Conservation (phyloP, 2,113 vertebrate species). For the Scophthalmus maximus region DNA sequence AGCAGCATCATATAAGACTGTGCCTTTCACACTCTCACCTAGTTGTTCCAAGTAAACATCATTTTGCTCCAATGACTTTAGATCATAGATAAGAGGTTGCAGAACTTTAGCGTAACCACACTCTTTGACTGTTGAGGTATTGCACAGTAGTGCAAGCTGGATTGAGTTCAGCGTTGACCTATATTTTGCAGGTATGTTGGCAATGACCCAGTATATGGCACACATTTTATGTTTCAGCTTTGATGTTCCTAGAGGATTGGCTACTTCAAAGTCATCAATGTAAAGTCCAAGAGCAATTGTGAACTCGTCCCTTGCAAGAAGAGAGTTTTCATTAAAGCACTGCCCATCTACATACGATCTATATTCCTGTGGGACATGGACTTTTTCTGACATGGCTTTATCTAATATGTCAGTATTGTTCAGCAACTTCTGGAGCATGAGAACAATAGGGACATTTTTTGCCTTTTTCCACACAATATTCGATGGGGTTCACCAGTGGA, state of each 20-base stretch:
- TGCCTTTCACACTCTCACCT: slow-evolving; percentile 21
- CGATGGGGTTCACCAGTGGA: too few relatives aligned
- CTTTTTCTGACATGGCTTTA: too few relatives aligned
- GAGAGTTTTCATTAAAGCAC: too few relatives aligned
- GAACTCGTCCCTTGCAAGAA: slow-evolving; percentile 4
- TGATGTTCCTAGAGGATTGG: slow-evolving; percentile 28
- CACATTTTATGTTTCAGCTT: slow-evolving; percentile 3
- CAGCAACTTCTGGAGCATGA: too few relatives aligned
- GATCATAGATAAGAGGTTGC: not conserved
- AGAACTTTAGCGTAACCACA: not conserved
- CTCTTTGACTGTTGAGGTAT: not conserved
- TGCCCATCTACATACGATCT: slow-evolving; percentile 12
- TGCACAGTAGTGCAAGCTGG: not conserved
- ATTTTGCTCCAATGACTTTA: not conserved
- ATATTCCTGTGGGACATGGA: too few relatives aligned
- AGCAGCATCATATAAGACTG: slow-evolving; percentile 15
- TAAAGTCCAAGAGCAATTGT: slow-evolving; percentile 18
- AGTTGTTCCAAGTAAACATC: slow-evolving; percentile 16
- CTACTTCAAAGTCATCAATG: slow-evolving; percentile 38
- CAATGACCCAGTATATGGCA: not conserved
- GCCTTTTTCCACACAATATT: too few relatives aligned
- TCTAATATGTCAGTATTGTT: too few relatives aligned
- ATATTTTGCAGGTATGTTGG: not conserved
- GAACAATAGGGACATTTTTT: too few relatives aligned
- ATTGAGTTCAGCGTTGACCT: not conserved